Percentiles rank a stretch among this genome's conserved stretches.
Conservation (phyloP, 2,888 invertebrate genomes). For the Creontiades dilutus region DNA sequence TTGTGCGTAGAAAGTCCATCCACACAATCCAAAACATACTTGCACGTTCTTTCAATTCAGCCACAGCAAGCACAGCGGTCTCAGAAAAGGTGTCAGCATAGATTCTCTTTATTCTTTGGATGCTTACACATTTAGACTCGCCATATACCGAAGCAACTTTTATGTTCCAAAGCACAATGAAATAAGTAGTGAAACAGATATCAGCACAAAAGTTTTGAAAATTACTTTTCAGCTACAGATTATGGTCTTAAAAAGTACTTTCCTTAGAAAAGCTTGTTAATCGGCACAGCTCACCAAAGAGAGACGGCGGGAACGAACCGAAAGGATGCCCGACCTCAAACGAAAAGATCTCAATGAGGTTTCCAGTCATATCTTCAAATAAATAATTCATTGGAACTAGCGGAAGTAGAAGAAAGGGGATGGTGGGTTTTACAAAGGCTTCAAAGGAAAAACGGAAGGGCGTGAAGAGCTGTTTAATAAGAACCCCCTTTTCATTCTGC, state of each 20-base stretch:
- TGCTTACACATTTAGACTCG: too few species aligned
- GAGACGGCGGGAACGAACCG: not conserved
- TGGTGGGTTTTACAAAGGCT: slow-evolving; percentile 23
- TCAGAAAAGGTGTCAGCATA: too few species aligned
- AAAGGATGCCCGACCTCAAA: slow-evolving; percentile 19
- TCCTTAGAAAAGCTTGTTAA: not conserved
- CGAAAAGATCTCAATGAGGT: not conserved
- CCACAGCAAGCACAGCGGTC: too few species aligned
- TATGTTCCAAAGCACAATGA: too few species aligned
- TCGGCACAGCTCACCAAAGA: not conserved
- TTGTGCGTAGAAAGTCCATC: too few species aligned
- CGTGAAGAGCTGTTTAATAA: slow-evolving; percentile 45
- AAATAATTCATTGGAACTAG: slow-evolving; percentile 43
- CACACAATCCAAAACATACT: too few species aligned
- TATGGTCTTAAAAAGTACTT: not conserved
- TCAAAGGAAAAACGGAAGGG: slow-evolving; percentile 37
- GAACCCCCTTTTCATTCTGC: not conserved
- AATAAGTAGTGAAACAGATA: too few species aligned
- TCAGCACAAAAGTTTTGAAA: not conserved
- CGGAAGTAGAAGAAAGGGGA: not conserved
- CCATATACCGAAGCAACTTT: too few species aligned
- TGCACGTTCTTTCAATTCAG: too few species aligned
- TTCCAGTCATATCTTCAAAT: slow-evolving; percentile 30
- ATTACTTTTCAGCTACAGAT: not conserved
- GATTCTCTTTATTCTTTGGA: too few species aligned